Base-by-base conservation (phyloP, 2,113 vertebrate genomes). In the Papio anubis region DNA sequence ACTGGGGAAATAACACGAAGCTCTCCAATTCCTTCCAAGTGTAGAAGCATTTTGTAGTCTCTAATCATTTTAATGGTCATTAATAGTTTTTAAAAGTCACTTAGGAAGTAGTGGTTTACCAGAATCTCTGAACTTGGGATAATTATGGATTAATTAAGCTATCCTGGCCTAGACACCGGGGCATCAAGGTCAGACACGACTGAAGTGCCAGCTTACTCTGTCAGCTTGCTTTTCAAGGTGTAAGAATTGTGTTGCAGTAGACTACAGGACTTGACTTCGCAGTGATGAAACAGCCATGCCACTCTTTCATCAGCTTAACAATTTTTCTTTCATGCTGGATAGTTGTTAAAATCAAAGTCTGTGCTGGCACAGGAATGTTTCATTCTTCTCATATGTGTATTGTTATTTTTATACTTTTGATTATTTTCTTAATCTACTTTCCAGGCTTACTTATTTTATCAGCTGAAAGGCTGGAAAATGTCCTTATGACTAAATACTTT, bases 391-490 rank as follows among this genome's bases (percentile, higher is more conserved):
- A 94, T 97, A 79, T 96, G 93, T 85, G 84, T 91, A 78, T 89
- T 97, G 76, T 90, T 90, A 97, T 96, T 98, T 98, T 98, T 98
- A 81, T 96, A 59, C 87, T 96, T 98, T 97, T 97, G 96, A 96
- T 98, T 98, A 79, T 97, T 98, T 94, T 98, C 97, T 97, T 96
- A 98, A 98, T 98, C 96, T 97, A 66, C 96, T 98, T 98, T 98
- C 96, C 94, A 97, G 93, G 75, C 90, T 98, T 82, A 98, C 97
- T 98, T 98, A 98, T 98, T 99, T 98, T 98, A 98, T 98, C 97
- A 98, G 95, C 96, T 98, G 97, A 98, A 98, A 98, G 97, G 88
- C 79, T 98, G 98, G 96, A 98, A 98, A 98, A 97, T 96, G 97
- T 96, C 94, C 93, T 98, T 97, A 94, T 92, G 94, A 92, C 88